A percentile compares a stretch with the other conserved stretches of the same genome.
These are phyloP conservation scores for Mylabris phalerata DNA, from an alignment of 1,140 invertebrate species.

Conservation along the genomic window DNA sequence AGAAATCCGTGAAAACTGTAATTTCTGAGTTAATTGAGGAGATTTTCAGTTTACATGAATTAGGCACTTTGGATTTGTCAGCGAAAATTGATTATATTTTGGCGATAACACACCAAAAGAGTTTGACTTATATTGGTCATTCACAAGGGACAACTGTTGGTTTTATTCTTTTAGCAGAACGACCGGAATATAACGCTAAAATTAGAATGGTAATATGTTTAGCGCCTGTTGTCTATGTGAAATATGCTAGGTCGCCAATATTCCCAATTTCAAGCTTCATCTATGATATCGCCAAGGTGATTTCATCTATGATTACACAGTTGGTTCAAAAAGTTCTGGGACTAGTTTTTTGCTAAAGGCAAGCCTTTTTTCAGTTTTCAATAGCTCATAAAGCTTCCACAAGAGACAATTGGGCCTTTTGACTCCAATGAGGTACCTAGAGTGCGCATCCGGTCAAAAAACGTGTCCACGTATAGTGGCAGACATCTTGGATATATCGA, in stretches of 20 bases:
- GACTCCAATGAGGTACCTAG: too few species aligned
- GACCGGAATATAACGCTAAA: conserved; percentile 55
- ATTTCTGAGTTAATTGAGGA: too few species aligned
- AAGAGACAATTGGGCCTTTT: too few species aligned
- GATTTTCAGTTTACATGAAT: conserved; percentile 28
- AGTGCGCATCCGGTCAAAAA: too few species aligned
- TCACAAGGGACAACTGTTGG: conserved; percentile 54
- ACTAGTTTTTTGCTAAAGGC: too few species aligned
- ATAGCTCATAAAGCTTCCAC: too few species aligned
- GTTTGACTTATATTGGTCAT: conserved; percentile 31
- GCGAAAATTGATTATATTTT: conserved; percentile 53
- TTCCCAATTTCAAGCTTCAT: not conserved
- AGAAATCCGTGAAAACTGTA: too few species aligned
- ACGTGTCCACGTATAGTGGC: too few species aligned
- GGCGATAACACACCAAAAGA: conserved; percentile 18
- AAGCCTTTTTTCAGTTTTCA: too few species aligned
- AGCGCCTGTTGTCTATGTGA: conserved; percentile 22
- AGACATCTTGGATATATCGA: too few species aligned
- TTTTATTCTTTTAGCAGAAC: conserved; percentile 56
- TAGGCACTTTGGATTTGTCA: conserved; percentile 52
- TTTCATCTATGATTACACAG: not conserved
- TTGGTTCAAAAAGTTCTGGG: not conserved
- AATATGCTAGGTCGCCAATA: not conserved
- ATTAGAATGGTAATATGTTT: conserved; percentile 31
- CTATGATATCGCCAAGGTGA: not conserved